Percentiles rank a stretch among this genome's conserved stretches.
Evolutionary conservation across 2,797 vertebrate species (phyloP).

Genomic region (Cuculus canorus): DNA sequence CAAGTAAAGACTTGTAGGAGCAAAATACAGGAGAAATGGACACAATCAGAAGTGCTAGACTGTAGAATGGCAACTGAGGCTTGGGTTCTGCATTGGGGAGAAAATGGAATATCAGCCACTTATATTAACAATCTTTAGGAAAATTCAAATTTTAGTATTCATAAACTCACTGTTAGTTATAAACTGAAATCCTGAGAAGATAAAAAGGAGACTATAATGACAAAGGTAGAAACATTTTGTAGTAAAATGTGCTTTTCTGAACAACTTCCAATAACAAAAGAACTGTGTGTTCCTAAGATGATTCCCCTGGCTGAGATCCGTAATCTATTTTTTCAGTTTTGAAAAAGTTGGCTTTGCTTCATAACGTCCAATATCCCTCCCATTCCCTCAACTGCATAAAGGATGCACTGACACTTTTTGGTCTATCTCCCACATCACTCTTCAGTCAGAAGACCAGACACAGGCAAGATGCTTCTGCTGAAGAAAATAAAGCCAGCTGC

Average conservation of each 20-base stretch:
- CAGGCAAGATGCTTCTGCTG: not conserved
- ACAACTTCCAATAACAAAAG: not conserved
- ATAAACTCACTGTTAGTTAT: not conserved
- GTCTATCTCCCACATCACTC: not conserved
- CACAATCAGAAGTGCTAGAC: not conserved
- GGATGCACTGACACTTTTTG: not conserved
- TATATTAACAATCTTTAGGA: not conserved
- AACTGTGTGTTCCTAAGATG: not conserved
- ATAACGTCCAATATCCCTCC: not conserved
- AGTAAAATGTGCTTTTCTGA: not conserved
- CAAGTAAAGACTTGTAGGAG: not conserved
- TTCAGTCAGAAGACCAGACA: not conserved
- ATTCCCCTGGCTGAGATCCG: not conserved
- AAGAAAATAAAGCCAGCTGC: not conserved
- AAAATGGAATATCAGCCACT: not conserved
- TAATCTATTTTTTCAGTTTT: not conserved
- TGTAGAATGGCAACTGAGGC: not conserved
- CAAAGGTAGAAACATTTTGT: not conserved
- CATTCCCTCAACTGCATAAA: not conserved
- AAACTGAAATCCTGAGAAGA: not conserved
- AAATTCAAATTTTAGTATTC: not conserved
- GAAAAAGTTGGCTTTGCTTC: not conserved
- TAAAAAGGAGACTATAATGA: not conserved
- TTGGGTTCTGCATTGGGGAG: not conserved
- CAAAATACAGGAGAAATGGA: not conserved